Evolutionary conservation across 1,140 invertebrate genomes (phyloP).

Genomic region (Drosophila pectinifera): DNA sequence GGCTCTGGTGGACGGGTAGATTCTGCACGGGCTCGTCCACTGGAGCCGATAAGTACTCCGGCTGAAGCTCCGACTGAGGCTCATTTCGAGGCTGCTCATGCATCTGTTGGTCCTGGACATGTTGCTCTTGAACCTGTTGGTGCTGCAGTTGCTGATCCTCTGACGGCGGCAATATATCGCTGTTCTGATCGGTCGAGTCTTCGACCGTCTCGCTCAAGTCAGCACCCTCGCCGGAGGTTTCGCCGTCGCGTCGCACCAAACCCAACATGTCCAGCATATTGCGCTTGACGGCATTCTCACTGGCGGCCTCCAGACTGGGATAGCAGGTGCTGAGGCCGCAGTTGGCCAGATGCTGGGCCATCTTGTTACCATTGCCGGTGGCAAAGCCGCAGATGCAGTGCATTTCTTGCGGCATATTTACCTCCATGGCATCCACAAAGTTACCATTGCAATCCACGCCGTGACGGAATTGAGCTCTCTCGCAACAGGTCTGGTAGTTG

Average conservation of each 20-base stretch:
- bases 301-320: constrained; percentile 86
- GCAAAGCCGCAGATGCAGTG: constrained; percentile 91
- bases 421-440: constrained; percentile 84
- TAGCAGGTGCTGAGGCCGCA: constrained; percentile 89
- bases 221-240: constrained; percentile 65
- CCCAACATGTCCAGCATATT: constrained; percentile 87
- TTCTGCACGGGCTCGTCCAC: constrained; percentile 47
- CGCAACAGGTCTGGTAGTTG: constrained; percentile 91
- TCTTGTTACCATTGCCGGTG: constrained; percentile 88
- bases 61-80: constrained; percentile 41
- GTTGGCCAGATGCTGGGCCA: constrained; percentile 88
- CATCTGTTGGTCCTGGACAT: constrained; percentile 38
- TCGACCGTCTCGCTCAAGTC: constrained; percentile 52
- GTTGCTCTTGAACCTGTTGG: constrained; percentile 25
- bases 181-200: constrained; percentile 37
- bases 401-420: constrained; percentile 87
- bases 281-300: constrained; percentile 86
- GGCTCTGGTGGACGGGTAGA: constrained; percentile 34
- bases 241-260: constrained; percentile 84
- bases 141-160: constrained; percentile 33
- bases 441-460: constrained; percentile 87
- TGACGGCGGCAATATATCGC: constrained; percentile 23
- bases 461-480: constrained; percentile 90
- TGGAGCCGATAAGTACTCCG: constrained; percentile 42
- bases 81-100: constrained; percentile 16